These are phyloP conservation scores for Oscheius sp. DNA, from an alignment of 2,888 invertebrate species.

Conservation along the genomic window DNA sequence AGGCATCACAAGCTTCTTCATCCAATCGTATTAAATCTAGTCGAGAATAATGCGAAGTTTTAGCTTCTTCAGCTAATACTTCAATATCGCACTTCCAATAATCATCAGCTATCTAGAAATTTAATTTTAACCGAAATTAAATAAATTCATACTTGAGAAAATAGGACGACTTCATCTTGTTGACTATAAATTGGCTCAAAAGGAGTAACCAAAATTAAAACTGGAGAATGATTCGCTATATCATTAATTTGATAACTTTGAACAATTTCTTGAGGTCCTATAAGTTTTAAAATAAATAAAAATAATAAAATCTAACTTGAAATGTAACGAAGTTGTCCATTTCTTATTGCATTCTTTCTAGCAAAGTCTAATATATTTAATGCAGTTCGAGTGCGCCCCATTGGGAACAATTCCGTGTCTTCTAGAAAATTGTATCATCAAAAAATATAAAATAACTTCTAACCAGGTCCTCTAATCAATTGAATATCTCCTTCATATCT, in stretches of 20 bases:
- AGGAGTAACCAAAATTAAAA: conserved; percentile 1
- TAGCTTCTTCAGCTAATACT: not conserved
- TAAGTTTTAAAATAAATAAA: not conserved
- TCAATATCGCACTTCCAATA: conserved; percentile 19
- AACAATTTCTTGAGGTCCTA: not conserved
- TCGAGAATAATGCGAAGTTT: not conserved
- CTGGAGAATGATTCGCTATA: not conserved
- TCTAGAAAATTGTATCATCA: not conserved
- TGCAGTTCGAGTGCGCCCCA: not conserved
- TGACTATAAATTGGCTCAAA: conserved; percentile 6
- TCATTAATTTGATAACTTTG: not conserved
- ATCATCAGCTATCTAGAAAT: conserved; percentile 24
- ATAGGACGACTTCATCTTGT: not conserved
- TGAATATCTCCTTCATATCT: conserved; percentile 22
- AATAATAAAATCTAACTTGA: not conserved
- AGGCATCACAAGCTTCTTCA: not conserved
- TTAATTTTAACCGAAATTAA: not conserved
- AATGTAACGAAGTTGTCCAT: not conserved
- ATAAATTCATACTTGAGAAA: conserved; percentile 5
- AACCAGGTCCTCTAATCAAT: not conserved
- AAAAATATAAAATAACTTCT: not conserved
- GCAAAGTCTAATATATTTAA: conserved; percentile 9
- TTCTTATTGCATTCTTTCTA: not conserved
- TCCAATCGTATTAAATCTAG: not conserved
- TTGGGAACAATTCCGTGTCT: not conserved